Base-by-base conservation (phyloP, 2,113 vertebrate genomes). In the Phoxinus phoxinus region DNA sequence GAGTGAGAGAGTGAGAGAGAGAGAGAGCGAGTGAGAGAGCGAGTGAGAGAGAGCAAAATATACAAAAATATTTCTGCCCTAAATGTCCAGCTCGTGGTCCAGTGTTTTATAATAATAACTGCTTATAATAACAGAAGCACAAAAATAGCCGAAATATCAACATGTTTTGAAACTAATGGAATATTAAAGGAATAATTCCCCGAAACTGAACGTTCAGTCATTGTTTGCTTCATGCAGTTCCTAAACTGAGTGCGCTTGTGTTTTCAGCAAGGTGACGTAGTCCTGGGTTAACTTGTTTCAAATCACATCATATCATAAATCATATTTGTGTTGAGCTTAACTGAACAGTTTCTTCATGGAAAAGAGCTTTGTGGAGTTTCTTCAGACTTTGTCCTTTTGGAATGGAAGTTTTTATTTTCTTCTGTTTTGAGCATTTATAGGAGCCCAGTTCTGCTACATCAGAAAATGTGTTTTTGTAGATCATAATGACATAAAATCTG, bases 1-100 rank as follows among this genome's bases (percentile, higher is more conserved):
- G 67, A 5, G 65, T 0, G 63, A 71, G 32, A 41, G 67, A n/a
- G 35, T n/a, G 65, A 10, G 61, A 67, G 65, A 37, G 65, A 69
- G 32, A 15, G 63, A 9, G 6, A 21, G 67, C 5, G 67, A 5
- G 65, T 0, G 63, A 71, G 32, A 41, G 67, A n/a, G 35, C n/a
- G n/a, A n/a, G n/a, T n/a, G n/a, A n/a, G n/a, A n/a, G n/a, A n/a
- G n/a, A n/a, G n/a, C n/a, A n/a, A n/a, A n/a, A n/a, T n/a, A n/a
- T n/a, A n/a, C 10, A 7, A 76, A 72, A 81, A 90, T 91, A 90
- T 91, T 93, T 93, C 91, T 92, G 65, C 90, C 91, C 90, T 89
- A 93, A 93, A 93, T 93, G 92, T 92, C 86, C 87, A 81, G 87
- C 30, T 41, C 4, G 35, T 30, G 44, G 6, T 77, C 35, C 15